Evolutionary conservation across 1,140 invertebrate species (phyloP), one percentile per base, ranked within the genome.

Genomic region (Epicauta chinensis): DNA sequence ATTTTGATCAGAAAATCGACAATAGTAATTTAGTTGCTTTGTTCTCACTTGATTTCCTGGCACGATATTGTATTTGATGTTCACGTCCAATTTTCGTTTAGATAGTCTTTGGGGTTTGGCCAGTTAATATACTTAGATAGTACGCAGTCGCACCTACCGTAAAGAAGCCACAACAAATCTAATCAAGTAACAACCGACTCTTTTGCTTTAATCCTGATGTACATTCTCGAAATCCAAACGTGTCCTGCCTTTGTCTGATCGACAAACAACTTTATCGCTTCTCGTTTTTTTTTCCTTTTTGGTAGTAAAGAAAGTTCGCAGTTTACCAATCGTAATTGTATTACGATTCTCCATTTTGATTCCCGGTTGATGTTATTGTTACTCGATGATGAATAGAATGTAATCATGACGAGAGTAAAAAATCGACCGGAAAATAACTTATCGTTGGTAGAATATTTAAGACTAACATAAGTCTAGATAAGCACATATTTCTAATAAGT

Each of bases 161-260:
- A 51, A 23, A 7, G 17, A 15, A 12, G 15, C 49, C 49, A 30
- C 49, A 51, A 51, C 49, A 34, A 51, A 51, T 51, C 41, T 51
- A 51, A 51, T 51, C 49, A 51, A 29, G 13, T 30, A 32, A 51
- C 16, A 32, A 34, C 32, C 32, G 12, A 34, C 42, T 38, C 23
- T 23, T 23, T 23, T 51, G 38, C 15, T 37, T 34, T 9, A 51
- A 38, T 16, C 31, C 41, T 43, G 49, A 51, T 39, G 49, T 34
- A 39, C 16, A 51, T 51, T 42, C 43, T 38, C 49, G 36, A 39
- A n/a, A 43, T 43, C 30, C 14, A 42, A 16, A 42, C 47, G 47
- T 42, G 35, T 41, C 46, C n/a, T 49, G 49, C 39, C 31, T 51
- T 9, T 23, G 23, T 23, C 4, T 5, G 7, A 23, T 7, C 4